Evolutionary conservation across 1,140 invertebrate genomes (phyloP).

Genomic region (Solenopsis fugax): DNA sequence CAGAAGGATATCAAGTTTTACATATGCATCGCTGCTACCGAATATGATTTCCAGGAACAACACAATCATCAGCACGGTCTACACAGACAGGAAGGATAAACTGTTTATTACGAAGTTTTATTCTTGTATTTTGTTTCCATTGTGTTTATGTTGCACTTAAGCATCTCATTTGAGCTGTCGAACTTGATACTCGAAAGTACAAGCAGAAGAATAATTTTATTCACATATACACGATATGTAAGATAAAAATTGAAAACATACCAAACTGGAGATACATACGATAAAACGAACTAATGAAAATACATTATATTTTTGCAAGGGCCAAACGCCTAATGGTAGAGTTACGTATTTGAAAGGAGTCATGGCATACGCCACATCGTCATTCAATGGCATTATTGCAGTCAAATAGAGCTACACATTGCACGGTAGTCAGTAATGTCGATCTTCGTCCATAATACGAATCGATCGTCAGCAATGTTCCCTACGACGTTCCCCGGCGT

Average conservation of each 20-base stretch:
- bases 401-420: too few relatives aligned
- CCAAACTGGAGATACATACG: conserved; percentile 1
- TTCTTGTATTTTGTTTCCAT: neutral
- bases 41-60: conserved; percentile 26
- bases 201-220: neutral
- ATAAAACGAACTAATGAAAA: too few relatives aligned
- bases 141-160: neutral
- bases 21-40: neutral
- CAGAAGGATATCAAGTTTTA: conserved; percentile 38
- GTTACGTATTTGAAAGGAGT: too few relatives aligned
- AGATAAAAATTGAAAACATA: conserved; percentile 14
- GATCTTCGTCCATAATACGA: too few relatives aligned
- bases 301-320: too few relatives aligned
- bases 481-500: too few relatives aligned
- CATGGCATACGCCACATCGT: too few relatives aligned
- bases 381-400: too few relatives aligned
- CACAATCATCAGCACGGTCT: conserved; percentile 32
- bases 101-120: neutral
- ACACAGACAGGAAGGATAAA: neutral
- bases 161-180: neutral
- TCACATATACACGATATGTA: neutral
- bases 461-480: too few relatives aligned
- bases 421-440: too few relatives aligned
- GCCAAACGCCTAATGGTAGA: too few relatives aligned
- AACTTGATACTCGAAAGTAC: neutral